phyloP scores from a whole-genome alignment of 2,888 invertebrate species.

The Drosophila greeni region DNA sequence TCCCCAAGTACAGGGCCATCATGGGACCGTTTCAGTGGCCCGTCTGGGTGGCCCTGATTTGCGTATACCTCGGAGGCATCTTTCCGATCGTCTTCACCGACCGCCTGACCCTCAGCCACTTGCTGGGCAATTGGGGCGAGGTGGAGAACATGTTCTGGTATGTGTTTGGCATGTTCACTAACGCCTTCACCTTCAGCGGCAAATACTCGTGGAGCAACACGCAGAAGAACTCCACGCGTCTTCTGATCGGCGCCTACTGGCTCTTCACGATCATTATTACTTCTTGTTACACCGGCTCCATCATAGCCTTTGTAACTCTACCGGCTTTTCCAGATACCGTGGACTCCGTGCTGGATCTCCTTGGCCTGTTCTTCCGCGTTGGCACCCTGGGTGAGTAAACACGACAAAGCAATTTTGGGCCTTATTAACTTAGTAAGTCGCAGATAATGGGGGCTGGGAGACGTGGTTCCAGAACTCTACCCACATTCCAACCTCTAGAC shows the following conservation, averaged over 20 bases:
- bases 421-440: background rate
- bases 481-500: conserved; percentile 82
- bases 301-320: conserved; percentile 90
- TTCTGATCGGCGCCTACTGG: conserved; percentile 89
- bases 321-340: conserved; percentile 87
- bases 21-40: conserved; percentile 91
- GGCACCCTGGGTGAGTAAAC: conserved; percentile 83
- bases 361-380: conserved; percentile 84
- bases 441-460: conserved; percentile 88
- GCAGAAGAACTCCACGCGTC: conserved; percentile 84
- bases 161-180: conserved; percentile 91
- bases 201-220: conserved; percentile 86
- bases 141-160: conserved; percentile 93
- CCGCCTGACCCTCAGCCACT: conserved; percentile 83
- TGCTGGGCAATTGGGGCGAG: conserved; percentile 85
- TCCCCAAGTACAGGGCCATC: conserved; percentile 89
- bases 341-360: conserved; percentile 84
- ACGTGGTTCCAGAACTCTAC: conserved; percentile 85
- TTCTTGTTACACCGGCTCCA: conserved; percentile 90
- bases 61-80: conserved; percentile 86
- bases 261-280: conserved; percentile 91
- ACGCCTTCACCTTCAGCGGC: conserved; percentile 86
- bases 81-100: conserved; percentile 87
- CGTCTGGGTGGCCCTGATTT: conserved; percentile 87
- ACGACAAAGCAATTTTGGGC: background rate